A percentile compares a stretch with the other conserved stretches of the same genome.
Evolutionary conservation across 2,113 vertebrate species (phyloP).

Genomic region (Ptychochromis oligacanthus): DNA sequence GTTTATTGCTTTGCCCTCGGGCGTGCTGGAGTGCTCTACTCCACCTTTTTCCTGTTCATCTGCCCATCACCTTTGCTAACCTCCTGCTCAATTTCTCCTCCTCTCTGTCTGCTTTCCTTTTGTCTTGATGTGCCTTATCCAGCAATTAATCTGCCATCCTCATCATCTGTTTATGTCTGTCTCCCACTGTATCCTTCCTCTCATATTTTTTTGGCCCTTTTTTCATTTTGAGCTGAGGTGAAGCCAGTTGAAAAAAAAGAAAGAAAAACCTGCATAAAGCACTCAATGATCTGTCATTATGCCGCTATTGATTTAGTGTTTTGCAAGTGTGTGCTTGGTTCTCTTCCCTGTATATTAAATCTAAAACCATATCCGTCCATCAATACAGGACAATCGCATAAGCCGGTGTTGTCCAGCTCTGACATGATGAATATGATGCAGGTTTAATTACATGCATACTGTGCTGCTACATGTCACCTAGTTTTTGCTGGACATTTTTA

Average conservation of each 20-base stretch:
- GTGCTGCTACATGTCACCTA: slow-evolving; percentile 24
- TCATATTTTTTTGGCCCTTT: background rate
- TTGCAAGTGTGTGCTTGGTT: background rate
- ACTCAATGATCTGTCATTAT: slow-evolving; percentile 28
- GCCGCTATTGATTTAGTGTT: slow-evolving; percentile 33
- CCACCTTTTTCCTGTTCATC: slow-evolving; percentile 64
- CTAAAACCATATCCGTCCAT: slow-evolving; percentile 8
- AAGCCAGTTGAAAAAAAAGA: background rate
- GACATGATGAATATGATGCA: slow-evolving; percentile 33
- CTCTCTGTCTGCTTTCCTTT: slow-evolving; percentile 26
- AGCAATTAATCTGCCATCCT: slow-evolving; percentile 57
- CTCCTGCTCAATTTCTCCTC: slow-evolving; percentile 25
- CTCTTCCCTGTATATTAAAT: slow-evolving; percentile 16
- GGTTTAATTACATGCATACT: slow-evolving; percentile 44
- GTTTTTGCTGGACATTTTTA: slow-evolving; percentile 21
- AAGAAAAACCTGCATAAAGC: background rate
- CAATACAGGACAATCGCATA: slow-evolving; percentile 15
- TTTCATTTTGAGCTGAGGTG: background rate
- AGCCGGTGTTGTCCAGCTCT: slow-evolving; percentile 2
- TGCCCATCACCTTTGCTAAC: slow-evolving; percentile 54
- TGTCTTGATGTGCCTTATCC: slow-evolving; percentile 35
- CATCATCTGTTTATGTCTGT: slow-evolving; percentile 1
- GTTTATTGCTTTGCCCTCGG: slow-evolving; percentile 75
- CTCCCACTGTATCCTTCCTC: background rate
- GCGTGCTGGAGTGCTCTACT: slow-evolving; percentile 58